Evolutionary conservation across 2,113 vertebrate species (phyloP).

Genomic region (Lamprologus callipterus): DNA sequence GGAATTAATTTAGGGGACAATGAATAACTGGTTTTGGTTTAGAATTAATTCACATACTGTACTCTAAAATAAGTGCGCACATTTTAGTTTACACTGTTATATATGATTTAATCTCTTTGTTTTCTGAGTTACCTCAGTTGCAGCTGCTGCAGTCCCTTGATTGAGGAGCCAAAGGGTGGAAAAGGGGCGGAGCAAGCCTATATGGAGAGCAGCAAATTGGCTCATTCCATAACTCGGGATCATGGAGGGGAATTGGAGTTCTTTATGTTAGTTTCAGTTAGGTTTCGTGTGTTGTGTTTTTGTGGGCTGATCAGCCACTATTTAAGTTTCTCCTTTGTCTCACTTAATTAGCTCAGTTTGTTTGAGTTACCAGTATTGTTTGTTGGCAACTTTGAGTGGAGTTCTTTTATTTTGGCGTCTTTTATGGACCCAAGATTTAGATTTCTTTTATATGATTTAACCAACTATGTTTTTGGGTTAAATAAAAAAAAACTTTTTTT

Average conservation of each 20-base stretch:
- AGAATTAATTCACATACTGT: background rate
- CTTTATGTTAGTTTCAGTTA: rapidly evolving
- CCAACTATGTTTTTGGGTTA: background rate
- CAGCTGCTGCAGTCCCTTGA: too few relatives aligned
- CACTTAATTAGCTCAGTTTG: background rate
- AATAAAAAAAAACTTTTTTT: rapidly evolving
- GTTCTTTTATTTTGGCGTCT: rapidly evolving
- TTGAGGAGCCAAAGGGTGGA: rapidly evolving
- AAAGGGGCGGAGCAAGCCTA: too few relatives aligned
- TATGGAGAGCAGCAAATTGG: too few relatives aligned
- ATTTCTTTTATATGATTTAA: rapidly evolving
- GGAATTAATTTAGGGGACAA: background rate
- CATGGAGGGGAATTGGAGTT: background rate
- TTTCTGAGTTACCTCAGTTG: background rate
- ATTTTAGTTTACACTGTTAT: background rate
- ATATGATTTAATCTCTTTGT: background rate
- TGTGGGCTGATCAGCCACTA: background rate
- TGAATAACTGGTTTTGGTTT: background rate
- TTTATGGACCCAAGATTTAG: background rate
- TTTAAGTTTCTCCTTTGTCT: background rate
- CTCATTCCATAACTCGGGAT: too few relatives aligned
- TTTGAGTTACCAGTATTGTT: background rate
- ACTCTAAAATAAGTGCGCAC: background rate
- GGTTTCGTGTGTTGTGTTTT: background rate
- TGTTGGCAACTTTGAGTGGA: background rate